Evolutionary conservation across 64 coral and sea anemone genomes (phyloP), one percentile per base, ranked within the genome.

Genomic region (Actinia tenebrosa): DNA sequence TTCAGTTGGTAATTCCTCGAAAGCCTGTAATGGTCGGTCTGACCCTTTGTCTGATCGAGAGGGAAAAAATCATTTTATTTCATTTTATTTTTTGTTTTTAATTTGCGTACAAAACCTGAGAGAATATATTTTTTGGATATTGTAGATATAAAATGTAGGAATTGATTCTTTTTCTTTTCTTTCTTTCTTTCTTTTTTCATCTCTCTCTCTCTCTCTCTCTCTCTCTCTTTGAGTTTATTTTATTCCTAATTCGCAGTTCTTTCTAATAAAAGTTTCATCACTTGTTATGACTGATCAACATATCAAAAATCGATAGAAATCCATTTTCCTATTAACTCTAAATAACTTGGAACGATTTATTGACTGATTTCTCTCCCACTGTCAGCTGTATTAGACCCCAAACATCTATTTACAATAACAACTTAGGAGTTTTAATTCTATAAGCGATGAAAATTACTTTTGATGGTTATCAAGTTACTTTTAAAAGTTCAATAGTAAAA

Each of bases 381-480:
- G 20, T 30, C 69, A 75, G 69, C 26, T 25, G 26, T 75, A 30
- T 25, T 75, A 9, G 3, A 75, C n/a, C 69, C 69, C 56, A 58
- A 58, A 75, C 3, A 69, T 4, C 69, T 30, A 30, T 75, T 75
- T 75, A 42, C 27, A 42, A 30, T 30, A 10, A 75, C 23, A 30
- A 42, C 69, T 37, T 30, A n/a, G 25, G 23, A 75, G 10, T 20
- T 9, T 23, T 66, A n/a, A 66, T n/a, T 66, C n/a, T 20, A 23
- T 66, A 75, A 75, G 69, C 25, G 25, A 75, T 42, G 22, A 75
- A 75, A 75, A 75, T 42, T 42, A 13, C 25, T 11, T 8, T 10
- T 42, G 69, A 75, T 30, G 69, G 42, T 75, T 75, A 75, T 75
- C 69, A 42, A 75, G 69, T 75, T 75, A 75, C 69, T 75, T 42